Base-by-base conservation (phyloP, 2,113 vertebrate species). In the Poeciliopsis occidentalis region DNA sequence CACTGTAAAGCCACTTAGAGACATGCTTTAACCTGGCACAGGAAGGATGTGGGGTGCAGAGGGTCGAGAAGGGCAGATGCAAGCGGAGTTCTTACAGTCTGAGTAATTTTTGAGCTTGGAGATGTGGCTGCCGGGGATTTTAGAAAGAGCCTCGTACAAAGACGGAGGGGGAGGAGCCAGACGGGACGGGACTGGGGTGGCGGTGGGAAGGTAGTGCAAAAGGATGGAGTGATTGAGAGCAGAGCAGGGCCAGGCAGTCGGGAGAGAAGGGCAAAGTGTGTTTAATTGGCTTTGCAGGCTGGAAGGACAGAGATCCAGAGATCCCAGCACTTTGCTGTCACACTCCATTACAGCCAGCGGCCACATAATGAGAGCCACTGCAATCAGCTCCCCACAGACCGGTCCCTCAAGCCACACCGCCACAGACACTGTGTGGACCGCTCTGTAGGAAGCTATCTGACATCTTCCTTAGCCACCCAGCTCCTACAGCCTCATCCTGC, bases 301-400 rank as follows among this genome's bases (percentile, higher is more conserved):
- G 91, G 92, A 91, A 95, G 94, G 95, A 93, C 90, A 91, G 91
- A 89, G 91, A 91, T 92, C 94, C 95, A 93, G 95, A 94, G 95
- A 29, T 29, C 94, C 92, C 96, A 94, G 92, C 95, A 92, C 88
- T 95, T 94, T 94, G 95, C 96, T 96, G 96, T 98, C 96, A 98
- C 96, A 97, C 95, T 95, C 96, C 95, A 96, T 97, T 97, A 97
- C 95, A 94, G 92, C 93, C 93, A 94, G 93, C 93, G 95, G 90
- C 95, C 95, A 94, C 94, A 91, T 96, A 96, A 97, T 96, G 96
- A 96, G 96, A 90, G 92, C 75, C 90, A 83, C 76, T 54, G 94
- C 95, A 96, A 95, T 96, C 96, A 97, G 95, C 95, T 95, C 95
- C 91, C 96, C 95, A 87, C 93, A 94, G 91, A 94, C 89, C 44